phyloP scores from a whole-genome alignment of 2,797 vertebrate species.

The Clarias platycephalus region DNA sequence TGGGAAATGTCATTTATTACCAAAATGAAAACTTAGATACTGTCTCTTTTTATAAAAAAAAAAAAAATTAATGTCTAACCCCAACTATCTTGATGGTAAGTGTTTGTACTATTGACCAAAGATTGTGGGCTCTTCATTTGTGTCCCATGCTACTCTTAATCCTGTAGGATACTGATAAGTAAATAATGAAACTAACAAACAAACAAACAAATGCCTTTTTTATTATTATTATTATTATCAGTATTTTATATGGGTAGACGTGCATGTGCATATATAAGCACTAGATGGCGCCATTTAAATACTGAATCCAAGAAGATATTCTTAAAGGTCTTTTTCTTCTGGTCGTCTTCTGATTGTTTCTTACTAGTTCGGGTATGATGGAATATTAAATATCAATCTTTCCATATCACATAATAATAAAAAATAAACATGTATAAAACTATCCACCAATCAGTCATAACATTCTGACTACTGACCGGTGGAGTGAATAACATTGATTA shows the following conservation, averaged over 20 bases:
- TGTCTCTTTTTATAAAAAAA: too few relatives aligned
- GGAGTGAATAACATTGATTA: too few relatives aligned
- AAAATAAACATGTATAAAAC: neutral
- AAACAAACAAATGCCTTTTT: too few relatives aligned
- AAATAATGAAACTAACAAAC: too few relatives aligned
- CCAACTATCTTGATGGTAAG: neutral
- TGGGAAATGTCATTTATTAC: neutral
- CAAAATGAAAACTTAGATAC: neutral
- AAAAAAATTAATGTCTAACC: neutral
- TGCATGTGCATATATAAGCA: slow-evolving; percentile 53
- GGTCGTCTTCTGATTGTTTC: neutral
- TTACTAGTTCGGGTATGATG: neutral
- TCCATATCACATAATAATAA: neutral
- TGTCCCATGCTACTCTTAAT: neutral
- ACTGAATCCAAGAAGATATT: neutral
- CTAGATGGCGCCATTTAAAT: slow-evolving; percentile 65
- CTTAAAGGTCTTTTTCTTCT: neutral
- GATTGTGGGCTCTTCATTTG: neutral
- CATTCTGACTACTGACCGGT: too few relatives aligned
- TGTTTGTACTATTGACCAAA: neutral
- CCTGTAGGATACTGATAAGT: too few relatives aligned
- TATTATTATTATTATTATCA: neutral
- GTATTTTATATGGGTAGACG: neutral
- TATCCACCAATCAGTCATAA: too few relatives aligned
- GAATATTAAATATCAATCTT: neutral